Percentiles rank a stretch among this genome's conserved stretches.
phyloP scores from a whole-genome alignment of 2,797 vertebrate species.

The Atherinosoma microstoma region DNA sequence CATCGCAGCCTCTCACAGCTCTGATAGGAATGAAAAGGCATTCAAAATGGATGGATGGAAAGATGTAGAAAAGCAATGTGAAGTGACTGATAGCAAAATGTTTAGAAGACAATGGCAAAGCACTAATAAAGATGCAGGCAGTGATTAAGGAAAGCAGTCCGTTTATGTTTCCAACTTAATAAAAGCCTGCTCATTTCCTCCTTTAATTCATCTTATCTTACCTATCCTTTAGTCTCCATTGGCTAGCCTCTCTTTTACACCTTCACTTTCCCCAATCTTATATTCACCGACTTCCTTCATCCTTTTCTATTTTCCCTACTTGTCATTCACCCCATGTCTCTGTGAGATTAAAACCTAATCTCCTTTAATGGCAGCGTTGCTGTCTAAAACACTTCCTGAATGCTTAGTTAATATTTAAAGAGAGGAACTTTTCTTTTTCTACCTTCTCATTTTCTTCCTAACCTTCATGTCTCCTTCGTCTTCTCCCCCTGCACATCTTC shows the following conservation, averaged over 20 bases:
- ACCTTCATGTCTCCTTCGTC: constrained; percentile 17
- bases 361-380: constrained; percentile 64
- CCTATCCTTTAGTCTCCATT: constrained; percentile 44
- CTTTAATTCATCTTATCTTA: constrained; percentile 57
- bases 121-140: constrained; percentile 28
- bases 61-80: constrained; percentile 11
- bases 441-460: constrained; percentile 26
- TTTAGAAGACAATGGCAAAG: constrained; percentile 30
- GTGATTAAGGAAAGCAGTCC: constrained; percentile 47
- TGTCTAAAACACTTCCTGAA: constrained; percentile 73
- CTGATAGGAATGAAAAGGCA: constrained; percentile 24
- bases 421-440: constrained; percentile 38
- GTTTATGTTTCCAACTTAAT: constrained; percentile 34
- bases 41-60: constrained; percentile 27
- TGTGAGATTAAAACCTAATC: constrained; percentile 70
- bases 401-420: constrained; percentile 75
- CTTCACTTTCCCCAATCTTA: constrained; percentile 50
- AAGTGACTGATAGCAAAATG: not conserved
- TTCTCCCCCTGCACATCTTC: constrained; percentile 18
- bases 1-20: constrained; percentile 12
- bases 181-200: constrained; percentile 63
- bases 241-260: constrained; percentile 34
- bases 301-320: constrained; percentile 33
- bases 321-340: constrained; percentile 49
- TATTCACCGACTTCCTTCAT: constrained; percentile 26